phyloP scores from a whole-genome alignment of 2,888 invertebrate species.

The Polyploca ridens region DNA sequence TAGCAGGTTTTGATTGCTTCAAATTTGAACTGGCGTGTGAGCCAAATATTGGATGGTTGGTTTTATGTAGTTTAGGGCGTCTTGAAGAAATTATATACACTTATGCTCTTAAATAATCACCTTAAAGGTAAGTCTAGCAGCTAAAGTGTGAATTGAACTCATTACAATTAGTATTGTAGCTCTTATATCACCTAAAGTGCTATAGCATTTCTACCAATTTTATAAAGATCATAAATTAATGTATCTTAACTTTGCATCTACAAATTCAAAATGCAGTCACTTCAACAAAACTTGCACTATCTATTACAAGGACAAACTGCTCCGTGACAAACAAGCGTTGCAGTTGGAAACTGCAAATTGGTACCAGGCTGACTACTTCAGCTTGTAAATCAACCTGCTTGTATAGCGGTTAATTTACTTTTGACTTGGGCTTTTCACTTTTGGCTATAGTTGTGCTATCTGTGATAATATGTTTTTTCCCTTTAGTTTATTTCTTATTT shows the following conservation, averaged over 20 bases:
- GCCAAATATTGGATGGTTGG: neutral
- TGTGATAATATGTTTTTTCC: no score
- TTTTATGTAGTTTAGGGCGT: neutral
- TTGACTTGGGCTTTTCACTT: no score
- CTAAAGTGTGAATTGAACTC: no score
- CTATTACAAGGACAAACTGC: neutral
- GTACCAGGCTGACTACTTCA: conserved; percentile 3
- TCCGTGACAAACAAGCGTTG: conserved; percentile 6
- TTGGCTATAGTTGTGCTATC: no score
- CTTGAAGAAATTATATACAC: no score
- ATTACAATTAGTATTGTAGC: no score
- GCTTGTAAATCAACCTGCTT: conserved; percentile 8
- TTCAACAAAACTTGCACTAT: conserved; percentile 3
- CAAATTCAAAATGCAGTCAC: neutral
- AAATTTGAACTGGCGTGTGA: neutral
- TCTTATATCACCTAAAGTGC: no score
- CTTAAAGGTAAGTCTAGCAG: no score
- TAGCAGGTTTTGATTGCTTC: conserved; percentile 51
- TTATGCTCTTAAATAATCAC: no score
- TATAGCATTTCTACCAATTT: neutral
- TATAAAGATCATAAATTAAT: neutral
- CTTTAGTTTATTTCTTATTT: no score
- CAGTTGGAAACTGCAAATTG: neutral
- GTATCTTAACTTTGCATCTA: neutral
- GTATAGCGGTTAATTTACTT: conserved; percentile 5